These are phyloP conservation scores for Drosophila saltans DNA, from an alignment of 1,140 invertebrate species.

Conservation along the genomic window DNA sequence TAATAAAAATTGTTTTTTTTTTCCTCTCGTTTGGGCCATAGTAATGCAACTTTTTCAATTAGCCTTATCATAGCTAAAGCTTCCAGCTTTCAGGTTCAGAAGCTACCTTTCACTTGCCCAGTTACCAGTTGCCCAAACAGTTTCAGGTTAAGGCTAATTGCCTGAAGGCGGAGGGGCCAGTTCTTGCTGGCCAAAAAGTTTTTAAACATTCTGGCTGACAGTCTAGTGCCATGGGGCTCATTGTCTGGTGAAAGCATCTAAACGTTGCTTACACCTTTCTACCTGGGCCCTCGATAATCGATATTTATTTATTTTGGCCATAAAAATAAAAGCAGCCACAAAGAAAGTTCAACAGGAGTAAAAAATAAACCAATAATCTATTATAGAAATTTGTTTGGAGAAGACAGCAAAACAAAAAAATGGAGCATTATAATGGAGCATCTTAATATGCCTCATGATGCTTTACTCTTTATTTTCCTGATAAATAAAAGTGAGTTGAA, in stretches of 20 bases:
- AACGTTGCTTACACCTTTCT: constrained; percentile 39
- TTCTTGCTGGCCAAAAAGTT: constrained; percentile 50
- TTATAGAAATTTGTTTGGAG: no score
- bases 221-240: constrained; percentile 54
- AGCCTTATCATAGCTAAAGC: constrained; percentile 55
- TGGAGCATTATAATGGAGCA: no score
- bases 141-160: constrained; percentile 40
- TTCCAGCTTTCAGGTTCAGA: constrained; percentile 4
- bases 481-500: no score
- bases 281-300: constrained; percentile 59
- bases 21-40: constrained; percentile 38
- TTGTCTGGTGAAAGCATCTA: constrained; percentile 50
- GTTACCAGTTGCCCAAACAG: background rate
- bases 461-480: no score
- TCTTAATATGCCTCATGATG: no score
- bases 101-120: background rate
- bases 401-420: no score
- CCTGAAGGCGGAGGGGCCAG: constrained; percentile 43
- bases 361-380: constrained; percentile 10
- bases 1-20: constrained; percentile 52
- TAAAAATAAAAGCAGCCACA: constrained; percentile 55
- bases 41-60: constrained; percentile 76
- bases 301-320: constrained; percentile 72
- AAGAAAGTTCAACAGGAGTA: constrained; percentile 34
- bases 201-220: constrained; percentile 68